A percentile compares a stretch with the other conserved stretches of the same genome.
These are phyloP conservation scores for Drosophila varians DNA, from an alignment of 1,140 invertebrate genomes.

Conservation along the genomic window DNA sequence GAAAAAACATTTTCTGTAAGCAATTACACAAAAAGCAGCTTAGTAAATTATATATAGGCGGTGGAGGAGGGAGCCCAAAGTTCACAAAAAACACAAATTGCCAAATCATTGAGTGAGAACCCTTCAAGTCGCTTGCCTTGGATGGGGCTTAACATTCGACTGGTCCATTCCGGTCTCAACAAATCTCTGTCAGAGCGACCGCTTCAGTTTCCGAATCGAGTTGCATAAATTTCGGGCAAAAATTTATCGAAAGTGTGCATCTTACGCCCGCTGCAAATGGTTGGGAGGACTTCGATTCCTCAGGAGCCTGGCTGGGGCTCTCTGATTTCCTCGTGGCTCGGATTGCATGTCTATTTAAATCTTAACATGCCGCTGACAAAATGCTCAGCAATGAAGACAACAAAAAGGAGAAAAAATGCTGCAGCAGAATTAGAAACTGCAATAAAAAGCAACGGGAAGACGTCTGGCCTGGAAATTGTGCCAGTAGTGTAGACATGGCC, in stretches of 20 bases:
- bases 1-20: conserved; percentile 46
- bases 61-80: conserved; percentile 30
- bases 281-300: conserved; percentile 33
- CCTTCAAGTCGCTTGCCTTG: conserved; percentile 43
- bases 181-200: conserved; percentile 39
- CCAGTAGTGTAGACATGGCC: conserved; percentile 68
- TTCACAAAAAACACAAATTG: conserved; percentile 58
- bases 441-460: conserved; percentile 58
- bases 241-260: conserved; percentile 79
- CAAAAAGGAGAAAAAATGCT: conserved; percentile 33
- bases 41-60: conserved; percentile 59
- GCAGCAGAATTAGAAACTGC: conserved; percentile 50
- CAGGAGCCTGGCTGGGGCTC: conserved; percentile 3
- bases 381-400: conserved; percentile 71
- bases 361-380: conserved; percentile 77
- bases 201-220: conserved; percentile 42
- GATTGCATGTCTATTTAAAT: conserved; percentile 72
- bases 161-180: conserved; percentile 28
- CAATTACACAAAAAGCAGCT: conserved; percentile 77
- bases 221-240: conserved; percentile 67
- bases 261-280: conserved; percentile 59
- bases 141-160: conserved; percentile 55
- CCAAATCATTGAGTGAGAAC: conserved; percentile 62
- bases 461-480: conserved; percentile 61
- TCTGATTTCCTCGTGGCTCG: conserved; percentile 1